Evolutionary conservation across 2,113 vertebrate genomes (phyloP), one percentile per base, ranked within the genome.

Genomic region (Merops nubicus): DNA sequence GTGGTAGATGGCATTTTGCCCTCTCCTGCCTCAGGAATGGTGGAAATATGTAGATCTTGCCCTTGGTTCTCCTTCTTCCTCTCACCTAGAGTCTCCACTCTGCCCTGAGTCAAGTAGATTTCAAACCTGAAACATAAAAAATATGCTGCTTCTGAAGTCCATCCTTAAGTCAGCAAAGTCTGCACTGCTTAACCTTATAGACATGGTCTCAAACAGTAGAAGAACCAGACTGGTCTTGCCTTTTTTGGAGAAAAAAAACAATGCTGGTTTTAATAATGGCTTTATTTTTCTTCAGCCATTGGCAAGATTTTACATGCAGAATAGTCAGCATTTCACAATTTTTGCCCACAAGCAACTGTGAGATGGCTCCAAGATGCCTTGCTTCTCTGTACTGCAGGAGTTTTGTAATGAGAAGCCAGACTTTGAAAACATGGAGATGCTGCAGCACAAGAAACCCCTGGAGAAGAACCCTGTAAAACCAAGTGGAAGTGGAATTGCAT

Each of bases 291-390:
- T 96, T 45, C 65, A 95, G 85, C 56, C 17, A 14, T 65, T 91
- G 89, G 96, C 70, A 60, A 96, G 92, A 93, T 93, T 80, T 89
- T 84, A 90, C 69, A 68, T 89, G 93, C 91, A 94, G 95, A 96
- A 93, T 94, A 97, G 53, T 72, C 92, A 97, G 87, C 96, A 97
- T 98, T 98, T 97, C 95, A 96, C 65, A 96, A 47, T 96, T 93
- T 92, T 92, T 97, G 95, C 97, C 95, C 97, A 97, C 94, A 93
- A 97, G 91, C 73, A 93, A 96, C 86, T 91, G 80, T 96, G 92
- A 97, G 69, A 96, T 93, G 79, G n/a, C 87, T 91, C 91, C 92
- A 96, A 70, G 60, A 94, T 72, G 64, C 59, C 70, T 86, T 29
- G 15, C 28, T 85, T 95, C 85, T 82, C 54, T 80, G 50, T 69